Percentiles rank a stretch among this genome's conserved stretches.
phyloP scores from a whole-genome alignment of 2,797 vertebrate genomes.

The Anabas testudineus region DNA sequence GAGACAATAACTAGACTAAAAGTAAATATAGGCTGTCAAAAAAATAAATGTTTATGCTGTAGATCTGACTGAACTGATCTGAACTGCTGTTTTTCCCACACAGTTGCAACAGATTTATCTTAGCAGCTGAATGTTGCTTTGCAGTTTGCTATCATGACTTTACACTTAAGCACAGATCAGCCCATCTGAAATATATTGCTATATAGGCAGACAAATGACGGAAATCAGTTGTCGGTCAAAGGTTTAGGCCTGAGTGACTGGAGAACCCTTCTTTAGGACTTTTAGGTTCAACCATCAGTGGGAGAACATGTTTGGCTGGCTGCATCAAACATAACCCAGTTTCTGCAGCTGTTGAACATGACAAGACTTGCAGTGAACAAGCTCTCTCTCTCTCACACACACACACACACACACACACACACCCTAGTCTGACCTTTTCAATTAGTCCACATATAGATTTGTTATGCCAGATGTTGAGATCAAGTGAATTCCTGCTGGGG shows the following conservation, averaged over 20 bases:
- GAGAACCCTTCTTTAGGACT: slow-evolving; percentile 12
- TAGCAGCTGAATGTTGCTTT: background rate
- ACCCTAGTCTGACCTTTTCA: slow-evolving; percentile 65
- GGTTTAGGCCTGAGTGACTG: background rate
- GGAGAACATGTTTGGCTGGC: slow-evolving; percentile 12
- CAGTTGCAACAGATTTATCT: background rate
- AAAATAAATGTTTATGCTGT: slow-evolving; percentile 32
- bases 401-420: slow-evolving; percentile 19
- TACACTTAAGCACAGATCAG: slow-evolving; percentile 1
- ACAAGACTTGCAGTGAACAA: slow-evolving; percentile 35
- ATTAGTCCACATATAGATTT: slow-evolving; percentile 59
- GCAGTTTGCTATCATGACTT: slow-evolving; percentile 8
- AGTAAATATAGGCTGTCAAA: slow-evolving; percentile 44
- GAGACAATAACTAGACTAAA: slow-evolving; percentile 26
- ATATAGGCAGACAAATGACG: background rate
- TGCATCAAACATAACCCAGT: slow-evolving; percentile 23
- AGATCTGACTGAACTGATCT: slow-evolving; percentile 31
- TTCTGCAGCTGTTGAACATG: slow-evolving; percentile 54
- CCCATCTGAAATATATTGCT: slow-evolving; percentile 4
- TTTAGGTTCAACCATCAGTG: background rate
- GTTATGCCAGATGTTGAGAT: slow-evolving; percentile 76
- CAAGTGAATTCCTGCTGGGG: slow-evolving; percentile 71
- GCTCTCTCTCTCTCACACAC: slow-evolving; percentile 17
- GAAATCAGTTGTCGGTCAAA: slow-evolving; percentile 1
- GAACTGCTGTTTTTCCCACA: slow-evolving; percentile 25